phyloP scores from a whole-genome alignment of 2,113 vertebrate species.

The Corythaeola cristata region DNA sequence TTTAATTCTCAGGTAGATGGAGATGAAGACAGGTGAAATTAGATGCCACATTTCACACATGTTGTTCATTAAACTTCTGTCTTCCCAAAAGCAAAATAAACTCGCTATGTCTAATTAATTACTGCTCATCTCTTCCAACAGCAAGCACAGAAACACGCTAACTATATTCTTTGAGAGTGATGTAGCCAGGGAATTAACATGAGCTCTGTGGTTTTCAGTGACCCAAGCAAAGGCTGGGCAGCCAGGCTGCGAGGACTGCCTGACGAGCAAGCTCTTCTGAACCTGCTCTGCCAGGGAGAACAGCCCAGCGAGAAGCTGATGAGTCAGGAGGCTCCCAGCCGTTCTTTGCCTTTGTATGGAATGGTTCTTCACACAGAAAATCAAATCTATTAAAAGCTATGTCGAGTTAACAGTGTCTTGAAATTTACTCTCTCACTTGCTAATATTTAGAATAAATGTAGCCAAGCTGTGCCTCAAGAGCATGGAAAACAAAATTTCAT shows the following conservation, averaged over 20 bases:
- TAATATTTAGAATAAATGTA: background rate
- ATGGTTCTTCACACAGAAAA: background rate
- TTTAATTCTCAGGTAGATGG: background rate
- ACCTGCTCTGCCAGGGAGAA: background rate
- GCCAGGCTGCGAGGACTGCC: background rate
- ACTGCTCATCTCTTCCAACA: background rate
- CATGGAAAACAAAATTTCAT: background rate
- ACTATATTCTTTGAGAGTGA: background rate
- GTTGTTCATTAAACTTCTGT: background rate
- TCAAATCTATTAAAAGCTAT: background rate
- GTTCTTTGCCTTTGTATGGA: background rate
- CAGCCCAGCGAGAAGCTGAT: background rate
- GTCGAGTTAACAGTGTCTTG: background rate
- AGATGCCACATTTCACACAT: background rate
- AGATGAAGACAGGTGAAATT: background rate
- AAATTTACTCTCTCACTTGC: background rate
- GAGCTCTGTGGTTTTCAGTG: background rate
- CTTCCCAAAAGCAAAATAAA: background rate
- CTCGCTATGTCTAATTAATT: background rate
- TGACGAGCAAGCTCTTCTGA: background rate
- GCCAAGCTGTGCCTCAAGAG: background rate
- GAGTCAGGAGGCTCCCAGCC: conserved; percentile 17
- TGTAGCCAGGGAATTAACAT: background rate
- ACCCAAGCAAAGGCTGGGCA: background rate
- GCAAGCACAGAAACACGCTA: background rate